phyloP scores from a whole-genome alignment of 2,113 vertebrate species.

The Cygnus buccinator region DNA sequence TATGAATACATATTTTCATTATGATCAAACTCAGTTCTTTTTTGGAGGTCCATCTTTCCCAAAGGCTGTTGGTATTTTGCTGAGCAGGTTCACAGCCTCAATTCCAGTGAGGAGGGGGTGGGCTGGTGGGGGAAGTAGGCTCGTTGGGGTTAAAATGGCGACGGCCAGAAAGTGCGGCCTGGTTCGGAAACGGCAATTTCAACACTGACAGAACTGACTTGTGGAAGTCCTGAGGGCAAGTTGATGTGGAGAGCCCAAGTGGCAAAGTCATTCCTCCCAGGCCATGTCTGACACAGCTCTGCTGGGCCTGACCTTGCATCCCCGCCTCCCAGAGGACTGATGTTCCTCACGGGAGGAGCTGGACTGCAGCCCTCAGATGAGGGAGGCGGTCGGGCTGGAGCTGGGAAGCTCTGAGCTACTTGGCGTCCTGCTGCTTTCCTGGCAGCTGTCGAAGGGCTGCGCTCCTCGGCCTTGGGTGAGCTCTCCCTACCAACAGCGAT shows the following conservation, averaged over 20 bases:
- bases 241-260: not conserved
- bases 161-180: no score
- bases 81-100: not conserved
- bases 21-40: not conserved
- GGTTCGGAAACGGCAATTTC: not conserved
- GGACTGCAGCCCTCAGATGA: no score
- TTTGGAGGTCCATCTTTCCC: not conserved
- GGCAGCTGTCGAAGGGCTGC: not conserved
- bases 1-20: not conserved
- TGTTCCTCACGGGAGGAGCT: not conserved
- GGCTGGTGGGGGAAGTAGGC: no score
- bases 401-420: not conserved
- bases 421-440: not conserved
- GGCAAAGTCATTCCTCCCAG: not conserved
- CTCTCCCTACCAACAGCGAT: not conserved
- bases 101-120: no score
- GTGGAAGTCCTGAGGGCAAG: not conserved
- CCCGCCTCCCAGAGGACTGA: not conserved
- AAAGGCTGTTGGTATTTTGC: conserved; percentile 6
- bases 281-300: not conserved
- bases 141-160: no score
- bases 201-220: not conserved
- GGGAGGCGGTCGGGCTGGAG: not conserved
- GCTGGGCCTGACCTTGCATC: not conserved
- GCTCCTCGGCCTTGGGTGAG: not conserved